Base-by-base conservation (phyloP, 2,797 vertebrate species). In the Hozukius guyotensis region DNA sequence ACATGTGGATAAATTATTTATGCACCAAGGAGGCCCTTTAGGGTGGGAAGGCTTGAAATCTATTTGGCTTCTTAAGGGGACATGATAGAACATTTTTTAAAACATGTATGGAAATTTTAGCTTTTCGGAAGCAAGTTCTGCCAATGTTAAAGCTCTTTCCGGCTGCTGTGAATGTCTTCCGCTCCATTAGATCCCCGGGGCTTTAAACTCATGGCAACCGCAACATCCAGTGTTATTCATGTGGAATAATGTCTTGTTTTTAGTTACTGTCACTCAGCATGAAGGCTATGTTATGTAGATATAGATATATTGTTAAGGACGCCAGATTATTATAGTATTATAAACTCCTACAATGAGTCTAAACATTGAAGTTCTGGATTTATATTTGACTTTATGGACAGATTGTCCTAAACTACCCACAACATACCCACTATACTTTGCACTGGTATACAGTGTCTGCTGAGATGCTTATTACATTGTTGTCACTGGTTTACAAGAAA, bases 141-240 rank as follows among this genome's bases (percentile, higher is more conserved):
- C 9, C 7, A 3, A 11, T 62, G 11, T 74, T 46, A 5, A 64
- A 52, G 22, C 56, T 73, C 36, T 53, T 57, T 70, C 5, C 32
- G 6, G 32, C 60, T 52, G 4, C 27, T 77, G 38, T 67, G 53
- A 61, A 34, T 65, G 0, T 79, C 27, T 63, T 74, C 62, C 13
- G 18, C 55, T 60, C 55, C 32, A 59, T 66, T 31, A 36, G 22
- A 61, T 73, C 80, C 75, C 49, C 2, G 25, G 63, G 65, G 81
- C 6, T 86, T 85, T 68, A 52, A 77, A 68, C 65, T 61, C 80
- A 16, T 74, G 38, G 60, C 87, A 88, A 46, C 64, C 32, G 38
- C 52, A 78, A 16, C 66, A 77, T 77, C 62, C 36, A 49, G 53
- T 22, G 24, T 49, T 75, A 34, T 79, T 76, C 60, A 60, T 36